Evolutionary conservation across 2,888 invertebrate species (phyloP).

Genomic region (Aphidoletes aphidimyza): DNA sequence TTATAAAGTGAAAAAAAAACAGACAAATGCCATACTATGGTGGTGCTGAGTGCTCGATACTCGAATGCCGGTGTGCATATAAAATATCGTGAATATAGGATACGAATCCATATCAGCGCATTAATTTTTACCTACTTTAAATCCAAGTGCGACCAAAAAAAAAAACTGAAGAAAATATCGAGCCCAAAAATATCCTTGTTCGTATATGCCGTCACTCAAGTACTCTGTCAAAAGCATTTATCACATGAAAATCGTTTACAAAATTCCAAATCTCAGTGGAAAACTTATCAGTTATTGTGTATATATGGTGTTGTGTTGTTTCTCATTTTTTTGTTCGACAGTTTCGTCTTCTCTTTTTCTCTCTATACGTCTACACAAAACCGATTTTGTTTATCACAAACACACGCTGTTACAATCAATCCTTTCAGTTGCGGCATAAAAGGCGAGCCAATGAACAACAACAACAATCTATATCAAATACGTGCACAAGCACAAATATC

Average conservation of each 20-base stretch:
- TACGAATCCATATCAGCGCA: background rate
- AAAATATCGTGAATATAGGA: background rate
- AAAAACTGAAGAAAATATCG: too few species aligned
- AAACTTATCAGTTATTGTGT: constrained; percentile 28
- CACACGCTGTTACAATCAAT: constrained; percentile 29
- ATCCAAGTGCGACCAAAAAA: background rate
- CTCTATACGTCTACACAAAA: background rate
- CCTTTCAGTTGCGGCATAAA: background rate
- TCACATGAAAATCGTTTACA: background rate
- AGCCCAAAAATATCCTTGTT: too few species aligned
- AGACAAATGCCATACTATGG: background rate
- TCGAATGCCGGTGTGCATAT: too few species aligned
- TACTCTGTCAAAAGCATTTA: constrained; percentile 28
- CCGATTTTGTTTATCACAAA: constrained; percentile 11
- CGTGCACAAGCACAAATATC: constrained; percentile 1
- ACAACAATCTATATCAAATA: constrained; percentile 10
- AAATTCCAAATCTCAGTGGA: constrained; percentile 40
- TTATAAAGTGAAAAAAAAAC: constrained; percentile 25
- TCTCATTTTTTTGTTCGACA: background rate
- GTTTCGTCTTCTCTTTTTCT: background rate
- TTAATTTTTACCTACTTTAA: constrained; percentile 46
- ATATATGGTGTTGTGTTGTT: background rate
- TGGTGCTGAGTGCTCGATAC: background rate
- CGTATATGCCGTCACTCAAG: too few species aligned
- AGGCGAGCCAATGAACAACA: too few species aligned